phyloP scores from a whole-genome alignment of 2,113 vertebrate species.

The Myxocyprinus asiaticus region DNA sequence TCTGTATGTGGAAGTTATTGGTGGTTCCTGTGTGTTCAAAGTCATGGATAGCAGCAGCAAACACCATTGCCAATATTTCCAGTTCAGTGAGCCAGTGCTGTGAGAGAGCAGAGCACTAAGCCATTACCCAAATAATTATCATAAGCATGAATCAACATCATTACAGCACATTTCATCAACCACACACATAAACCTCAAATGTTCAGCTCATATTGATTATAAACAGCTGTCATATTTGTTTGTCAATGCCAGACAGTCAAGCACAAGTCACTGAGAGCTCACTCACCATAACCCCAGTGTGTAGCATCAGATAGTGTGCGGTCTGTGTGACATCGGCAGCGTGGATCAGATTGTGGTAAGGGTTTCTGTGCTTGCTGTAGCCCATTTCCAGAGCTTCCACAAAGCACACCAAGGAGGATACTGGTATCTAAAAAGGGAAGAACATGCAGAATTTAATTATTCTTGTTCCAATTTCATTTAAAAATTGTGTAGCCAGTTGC shows the following conservation, averaged over 20 bases:
- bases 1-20: constrained; percentile 99
- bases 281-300: constrained; percentile 64
- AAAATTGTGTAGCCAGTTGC: no score
- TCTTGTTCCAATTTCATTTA: no score
- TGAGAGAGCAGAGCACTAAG: constrained; percentile 58
- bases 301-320: constrained; percentile 96
- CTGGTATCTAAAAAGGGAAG: constrained; percentile 81
- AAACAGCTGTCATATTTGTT: constrained; percentile 2
- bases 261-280: neutral
- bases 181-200: neutral
- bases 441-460: neutral
- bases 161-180: constrained; percentile 13
- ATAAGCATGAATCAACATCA: neutral
- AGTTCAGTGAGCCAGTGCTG: constrained; percentile 99
- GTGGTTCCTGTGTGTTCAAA: constrained; percentile 98
- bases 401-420: constrained; percentile 90
- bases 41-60: constrained; percentile 96
- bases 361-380: constrained; percentile 98
- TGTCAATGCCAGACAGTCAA: neutral
- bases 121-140: neutral
- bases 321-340: constrained; percentile 98
- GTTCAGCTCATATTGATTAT: neutral
- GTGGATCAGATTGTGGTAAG: constrained; percentile 96
- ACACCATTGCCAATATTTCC: constrained; percentile 98
- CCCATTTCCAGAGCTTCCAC: constrained; percentile 94